A percentile compares a stretch with the other conserved stretches of the same genome.
Conservation (phyloP, 2,113 vertebrate species). For the Rana temporaria region DNA sequence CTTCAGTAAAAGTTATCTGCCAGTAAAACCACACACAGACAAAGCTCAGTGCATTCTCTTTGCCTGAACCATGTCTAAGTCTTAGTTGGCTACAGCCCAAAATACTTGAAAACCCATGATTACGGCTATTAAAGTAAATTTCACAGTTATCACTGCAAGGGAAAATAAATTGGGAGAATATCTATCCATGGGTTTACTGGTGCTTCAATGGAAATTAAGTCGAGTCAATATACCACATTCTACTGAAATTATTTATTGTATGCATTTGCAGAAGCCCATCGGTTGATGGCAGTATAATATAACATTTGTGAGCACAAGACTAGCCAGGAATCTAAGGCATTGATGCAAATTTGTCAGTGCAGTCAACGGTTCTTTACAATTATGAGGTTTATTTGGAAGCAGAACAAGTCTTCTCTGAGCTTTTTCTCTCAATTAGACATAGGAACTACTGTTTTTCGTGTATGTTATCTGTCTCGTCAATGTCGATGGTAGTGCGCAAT, state of each 20-base stretch:
- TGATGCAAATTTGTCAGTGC: slow-evolving; percentile 58
- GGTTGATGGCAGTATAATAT: slow-evolving; percentile 89
- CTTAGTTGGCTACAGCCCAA: slow-evolving; percentile 79
- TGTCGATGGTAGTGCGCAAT: slow-evolving; percentile 53
- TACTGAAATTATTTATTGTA: slow-evolving; percentile 53
- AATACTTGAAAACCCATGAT: slow-evolving; percentile 83
- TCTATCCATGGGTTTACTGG: slow-evolving; percentile 71
- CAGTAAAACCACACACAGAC: slow-evolving; percentile 60
- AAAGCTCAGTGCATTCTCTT: slow-evolving; percentile 64
- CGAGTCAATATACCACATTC: slow-evolving; percentile 53
- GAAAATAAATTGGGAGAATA: slow-evolving; percentile 70
- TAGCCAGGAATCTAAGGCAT: slow-evolving; percentile 30
- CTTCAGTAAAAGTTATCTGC: slow-evolving; percentile 67
- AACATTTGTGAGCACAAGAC: slow-evolving; percentile 60
- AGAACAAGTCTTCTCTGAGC: slow-evolving; percentile 57
- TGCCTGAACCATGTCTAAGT: slow-evolving; percentile 71
- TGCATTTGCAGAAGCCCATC: slow-evolving; percentile 72
- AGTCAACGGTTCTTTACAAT: slow-evolving; percentile 62
- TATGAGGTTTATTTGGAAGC: slow-evolving; percentile 67
- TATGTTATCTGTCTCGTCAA: slow-evolving; percentile 38
- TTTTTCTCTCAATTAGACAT: slow-evolving; percentile 69
- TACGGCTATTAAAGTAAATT: slow-evolving; percentile 85
- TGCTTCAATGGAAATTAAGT: slow-evolving; percentile 73
- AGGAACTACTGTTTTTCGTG: slow-evolving; percentile 68
- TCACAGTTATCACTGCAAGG: slow-evolving; percentile 82